These are phyloP conservation scores for Nannospalax galili DNA, from an alignment of 2,113 vertebrate genomes.

Conservation along the genomic window DNA sequence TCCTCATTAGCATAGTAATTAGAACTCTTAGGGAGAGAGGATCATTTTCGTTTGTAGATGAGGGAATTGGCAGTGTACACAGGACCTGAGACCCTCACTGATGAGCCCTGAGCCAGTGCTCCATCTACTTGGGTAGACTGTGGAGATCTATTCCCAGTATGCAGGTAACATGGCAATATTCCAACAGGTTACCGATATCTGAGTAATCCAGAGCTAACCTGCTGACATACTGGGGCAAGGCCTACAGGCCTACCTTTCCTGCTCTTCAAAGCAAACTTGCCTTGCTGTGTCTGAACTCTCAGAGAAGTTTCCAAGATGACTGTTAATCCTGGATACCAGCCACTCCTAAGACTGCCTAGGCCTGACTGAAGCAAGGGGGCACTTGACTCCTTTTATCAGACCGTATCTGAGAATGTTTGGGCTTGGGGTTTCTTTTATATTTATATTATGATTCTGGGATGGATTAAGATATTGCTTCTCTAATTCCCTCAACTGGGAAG, in stretches of 20 bases:
- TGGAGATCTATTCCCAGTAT: not conserved
- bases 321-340: not conserved
- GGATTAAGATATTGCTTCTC: conserved; percentile 1
- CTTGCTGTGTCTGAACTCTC: not conserved
- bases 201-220: not conserved
- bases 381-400: not conserved
- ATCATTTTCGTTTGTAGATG: fast-evolving
- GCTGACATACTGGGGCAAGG: not conserved
- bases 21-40: not conserved
- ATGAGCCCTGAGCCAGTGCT: not conserved
- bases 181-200: not conserved
- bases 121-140: not conserved
- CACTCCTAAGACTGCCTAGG: not conserved
- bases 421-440: not conserved
- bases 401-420: not conserved
- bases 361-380: not conserved
- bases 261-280: conserved; percentile 7
- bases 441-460: not conserved
- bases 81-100: not conserved
- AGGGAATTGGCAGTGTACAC: fast-evolving
- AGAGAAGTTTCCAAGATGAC: not conserved
- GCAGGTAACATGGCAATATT: not conserved
- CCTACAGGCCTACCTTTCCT: not conserved
- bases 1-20: not conserved
- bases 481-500: not conserved